phyloP scores from a whole-genome alignment of 2,888 invertebrate genomes.

The Tupiocoris notatus region DNA sequence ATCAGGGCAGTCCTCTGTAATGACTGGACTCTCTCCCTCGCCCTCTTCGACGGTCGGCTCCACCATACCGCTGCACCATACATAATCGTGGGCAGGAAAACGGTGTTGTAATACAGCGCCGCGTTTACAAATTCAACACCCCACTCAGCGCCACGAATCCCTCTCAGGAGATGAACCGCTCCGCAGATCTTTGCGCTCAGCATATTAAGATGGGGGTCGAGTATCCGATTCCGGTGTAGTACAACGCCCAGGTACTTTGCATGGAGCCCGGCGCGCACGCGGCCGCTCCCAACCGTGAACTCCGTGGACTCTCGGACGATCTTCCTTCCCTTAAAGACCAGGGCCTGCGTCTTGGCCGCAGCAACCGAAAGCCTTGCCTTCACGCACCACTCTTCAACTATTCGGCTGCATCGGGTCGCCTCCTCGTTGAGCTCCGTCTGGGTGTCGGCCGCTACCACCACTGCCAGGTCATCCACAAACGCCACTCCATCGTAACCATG shows the following conservation, averaged over 20 bases:
- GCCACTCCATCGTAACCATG: neutral
- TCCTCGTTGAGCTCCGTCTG: neutral
- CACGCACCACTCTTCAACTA: neutral
- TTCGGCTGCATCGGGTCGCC: neutral
- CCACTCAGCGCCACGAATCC: neutral
- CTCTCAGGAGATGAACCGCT: neutral
- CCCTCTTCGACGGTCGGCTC: no score
- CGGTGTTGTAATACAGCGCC: neutral
- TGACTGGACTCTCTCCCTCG: neutral
- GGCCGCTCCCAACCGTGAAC: neutral
- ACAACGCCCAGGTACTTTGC: conserved; percentile 3
- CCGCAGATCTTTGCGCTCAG: neutral
- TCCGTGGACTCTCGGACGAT: neutral
- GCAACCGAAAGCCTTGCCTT: neutral
- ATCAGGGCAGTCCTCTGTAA: conserved; percentile 10
- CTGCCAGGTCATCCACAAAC: conserved; percentile 40
- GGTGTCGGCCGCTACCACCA: conserved; percentile 19
- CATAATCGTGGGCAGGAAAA: neutral
- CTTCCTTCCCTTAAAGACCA: no score
- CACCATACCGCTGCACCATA: conserved; percentile 9
- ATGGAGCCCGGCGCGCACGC: neutral
- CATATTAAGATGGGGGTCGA: neutral
- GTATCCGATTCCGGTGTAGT: neutral
- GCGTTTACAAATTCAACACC: neutral
- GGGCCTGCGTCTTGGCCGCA: neutral